Percentiles rank a stretch among this genome's conserved stretches.
Evolutionary conservation across 2,888 invertebrate genomes (phyloP).

Genomic region (Tetheella fluctuosa): DNA sequence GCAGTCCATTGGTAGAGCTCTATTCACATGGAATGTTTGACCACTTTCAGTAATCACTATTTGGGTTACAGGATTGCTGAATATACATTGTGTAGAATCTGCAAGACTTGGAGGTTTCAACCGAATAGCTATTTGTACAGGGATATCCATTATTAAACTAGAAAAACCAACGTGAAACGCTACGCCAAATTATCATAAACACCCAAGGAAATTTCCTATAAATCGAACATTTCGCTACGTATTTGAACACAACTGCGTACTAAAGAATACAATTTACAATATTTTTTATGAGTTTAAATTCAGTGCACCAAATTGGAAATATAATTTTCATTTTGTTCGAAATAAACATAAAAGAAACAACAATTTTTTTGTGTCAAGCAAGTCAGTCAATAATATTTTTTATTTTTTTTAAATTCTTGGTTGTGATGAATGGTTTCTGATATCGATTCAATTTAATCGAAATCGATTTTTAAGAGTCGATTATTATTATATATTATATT

Average conservation of each 20-base stretch:
- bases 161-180: background rate
- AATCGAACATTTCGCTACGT: background rate
- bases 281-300: background rate
- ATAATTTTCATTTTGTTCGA: too few relatives aligned
- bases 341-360: too few relatives aligned
- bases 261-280: background rate
- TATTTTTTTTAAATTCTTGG: too few relatives aligned
- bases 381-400: too few relatives aligned
- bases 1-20: conserved; percentile 83
- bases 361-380: too few relatives aligned
- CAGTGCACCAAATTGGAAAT: background rate
- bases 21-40: conserved; percentile 81
- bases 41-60: conserved; percentile 85
- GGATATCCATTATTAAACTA: conserved; percentile 85
- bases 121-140: conserved; percentile 89
- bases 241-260: background rate
- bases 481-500: too few relatives aligned
- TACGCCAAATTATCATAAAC: background rate
- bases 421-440: too few relatives aligned
- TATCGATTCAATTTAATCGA: too few relatives aligned
- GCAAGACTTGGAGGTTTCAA: conserved; percentile 85
- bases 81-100: conserved; percentile 84
- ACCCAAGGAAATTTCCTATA: background rate
- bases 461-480: too few relatives aligned
- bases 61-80: conserved; percentile 84